phyloP scores from a whole-genome alignment of 2,888 invertebrate genomes.

The Tenthredo scrophulariae region DNA sequence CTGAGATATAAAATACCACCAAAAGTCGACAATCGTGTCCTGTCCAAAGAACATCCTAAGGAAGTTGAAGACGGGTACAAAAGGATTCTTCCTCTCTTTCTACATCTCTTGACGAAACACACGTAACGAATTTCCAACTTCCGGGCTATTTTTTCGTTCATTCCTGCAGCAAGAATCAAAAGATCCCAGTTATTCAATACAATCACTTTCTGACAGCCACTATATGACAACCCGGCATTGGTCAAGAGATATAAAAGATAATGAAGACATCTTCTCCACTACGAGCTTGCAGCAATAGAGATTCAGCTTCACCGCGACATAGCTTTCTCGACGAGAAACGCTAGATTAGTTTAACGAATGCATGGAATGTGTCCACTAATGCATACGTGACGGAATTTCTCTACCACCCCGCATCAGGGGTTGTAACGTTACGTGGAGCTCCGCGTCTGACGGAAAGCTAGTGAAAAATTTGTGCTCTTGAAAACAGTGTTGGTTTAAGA shows the following conservation, averaged over 20 bases:
- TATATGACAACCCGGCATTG: not conserved
- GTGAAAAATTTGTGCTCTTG: not conserved
- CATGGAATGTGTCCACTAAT: constrained; percentile 12
- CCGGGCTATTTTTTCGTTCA: not conserved
- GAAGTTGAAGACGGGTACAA: not conserved
- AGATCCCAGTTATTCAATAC: not conserved
- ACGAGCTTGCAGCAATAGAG: not conserved
- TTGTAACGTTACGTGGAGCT: not conserved
- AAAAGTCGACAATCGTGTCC: constrained; percentile 7
- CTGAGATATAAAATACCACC: constrained; percentile 31
- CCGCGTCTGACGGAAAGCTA: not conserved
- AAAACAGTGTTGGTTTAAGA: not conserved
- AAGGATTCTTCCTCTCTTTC: constrained; percentile 2
- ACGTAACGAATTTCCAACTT: constrained; percentile 29
- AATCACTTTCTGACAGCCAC: not conserved
- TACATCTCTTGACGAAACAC: not conserved
- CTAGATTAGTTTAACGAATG: constrained; percentile 4
- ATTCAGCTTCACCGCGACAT: not conserved
- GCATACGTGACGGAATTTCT: constrained; percentile 23
- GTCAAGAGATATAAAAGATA: not conserved
- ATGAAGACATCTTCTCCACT: not conserved
- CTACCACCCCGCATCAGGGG: not conserved
- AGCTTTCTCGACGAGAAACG: not conserved
- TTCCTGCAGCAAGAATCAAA: not conserved
- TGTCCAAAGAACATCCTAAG: constrained; percentile 16